A percentile compares a stretch with the other conserved stretches of the same genome.
Conservation (phyloP, 2,888 invertebrate genomes). For the Exephanes ischioxanthus region DNA sequence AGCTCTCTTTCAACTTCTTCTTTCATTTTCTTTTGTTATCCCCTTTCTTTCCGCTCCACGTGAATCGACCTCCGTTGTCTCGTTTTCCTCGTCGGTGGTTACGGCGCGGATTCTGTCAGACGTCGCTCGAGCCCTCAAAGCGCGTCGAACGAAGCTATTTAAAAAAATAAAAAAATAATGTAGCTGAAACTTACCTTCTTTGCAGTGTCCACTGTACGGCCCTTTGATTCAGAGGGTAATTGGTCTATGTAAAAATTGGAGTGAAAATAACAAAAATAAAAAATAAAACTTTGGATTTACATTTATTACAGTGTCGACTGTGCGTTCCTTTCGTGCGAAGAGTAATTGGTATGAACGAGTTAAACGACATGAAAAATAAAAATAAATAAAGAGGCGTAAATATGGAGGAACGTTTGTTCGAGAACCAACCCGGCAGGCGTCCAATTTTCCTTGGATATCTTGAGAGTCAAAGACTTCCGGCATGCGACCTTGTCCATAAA, state of each 20-base stretch:
- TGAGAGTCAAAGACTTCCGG: too few species aligned
- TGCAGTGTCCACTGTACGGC: background rate
- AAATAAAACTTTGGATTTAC: too few species aligned
- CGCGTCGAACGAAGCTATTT: background rate
- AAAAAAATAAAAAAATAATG: background rate
- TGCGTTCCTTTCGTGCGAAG: too few species aligned
- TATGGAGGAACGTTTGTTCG: too few species aligned
- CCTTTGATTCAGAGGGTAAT: background rate
- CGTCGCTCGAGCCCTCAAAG: background rate
- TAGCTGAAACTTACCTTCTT: background rate
- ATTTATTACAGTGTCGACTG: too few species aligned
- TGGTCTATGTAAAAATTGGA: background rate
- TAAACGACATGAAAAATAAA: background rate
- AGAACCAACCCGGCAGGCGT: too few species aligned
- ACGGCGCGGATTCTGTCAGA: slow-evolving; percentile 26
- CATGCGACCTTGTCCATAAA: background rate
- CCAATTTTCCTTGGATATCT: too few species aligned
- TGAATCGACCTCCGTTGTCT: slow-evolving; percentile 14
- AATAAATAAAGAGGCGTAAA: background rate
- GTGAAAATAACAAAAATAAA: background rate
- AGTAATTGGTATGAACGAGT: too few species aligned
- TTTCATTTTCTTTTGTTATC: background rate
- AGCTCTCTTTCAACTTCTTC: slow-evolving; percentile 24
- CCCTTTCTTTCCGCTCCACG: background rate
- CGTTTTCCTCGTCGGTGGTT: slow-evolving; percentile 10